Evolutionary conservation across 2,888 invertebrate species (phyloP).

Genomic region (Andricus curvator): DNA sequence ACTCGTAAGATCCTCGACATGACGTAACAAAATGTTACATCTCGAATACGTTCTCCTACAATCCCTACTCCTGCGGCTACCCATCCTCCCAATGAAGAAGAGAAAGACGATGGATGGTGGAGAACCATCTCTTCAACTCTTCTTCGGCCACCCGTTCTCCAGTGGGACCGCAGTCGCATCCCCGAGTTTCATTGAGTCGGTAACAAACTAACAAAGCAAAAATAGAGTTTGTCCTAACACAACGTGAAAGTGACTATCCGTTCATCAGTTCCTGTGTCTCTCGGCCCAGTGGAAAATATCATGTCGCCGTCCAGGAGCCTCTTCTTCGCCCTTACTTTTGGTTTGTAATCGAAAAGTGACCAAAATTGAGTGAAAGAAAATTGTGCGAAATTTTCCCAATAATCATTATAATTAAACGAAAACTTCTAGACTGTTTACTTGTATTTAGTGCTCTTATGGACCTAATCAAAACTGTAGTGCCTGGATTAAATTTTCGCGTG

Average conservation of each 20-base stretch:
- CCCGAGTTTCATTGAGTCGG: constrained; percentile 70
- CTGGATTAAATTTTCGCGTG: constrained; percentile 3
- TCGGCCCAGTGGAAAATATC: constrained; percentile 37
- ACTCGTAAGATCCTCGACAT: constrained; percentile 49
- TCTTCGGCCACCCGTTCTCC: constrained; percentile 66
- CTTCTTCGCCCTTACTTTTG: constrained; percentile 47
- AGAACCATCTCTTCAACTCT: constrained; percentile 57
- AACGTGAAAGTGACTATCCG: constrained; percentile 46
- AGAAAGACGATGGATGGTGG: constrained; percentile 54
- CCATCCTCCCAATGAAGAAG: constrained; percentile 34
- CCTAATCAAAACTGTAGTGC: constrained; percentile 13
- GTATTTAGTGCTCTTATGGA: neutral
- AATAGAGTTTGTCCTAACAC: constrained; percentile 47
- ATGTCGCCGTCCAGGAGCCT: constrained; percentile 50
- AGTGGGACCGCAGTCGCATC: constrained; percentile 69
- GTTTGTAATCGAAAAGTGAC: constrained; percentile 47
- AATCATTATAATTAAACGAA: neutral
- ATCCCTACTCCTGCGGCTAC: constrained; percentile 50
- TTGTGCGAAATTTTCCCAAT: neutral
- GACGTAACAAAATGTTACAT: constrained; percentile 59
- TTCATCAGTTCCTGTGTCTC: neutral
- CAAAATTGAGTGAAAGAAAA: constrained; percentile 1
- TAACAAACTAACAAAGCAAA: constrained; percentile 48
- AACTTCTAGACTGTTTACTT: neutral
- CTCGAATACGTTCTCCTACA: constrained; percentile 56